Base-by-base conservation (phyloP, 2,797 vertebrate genomes). In the Trichosurus vulpecula region DNA sequence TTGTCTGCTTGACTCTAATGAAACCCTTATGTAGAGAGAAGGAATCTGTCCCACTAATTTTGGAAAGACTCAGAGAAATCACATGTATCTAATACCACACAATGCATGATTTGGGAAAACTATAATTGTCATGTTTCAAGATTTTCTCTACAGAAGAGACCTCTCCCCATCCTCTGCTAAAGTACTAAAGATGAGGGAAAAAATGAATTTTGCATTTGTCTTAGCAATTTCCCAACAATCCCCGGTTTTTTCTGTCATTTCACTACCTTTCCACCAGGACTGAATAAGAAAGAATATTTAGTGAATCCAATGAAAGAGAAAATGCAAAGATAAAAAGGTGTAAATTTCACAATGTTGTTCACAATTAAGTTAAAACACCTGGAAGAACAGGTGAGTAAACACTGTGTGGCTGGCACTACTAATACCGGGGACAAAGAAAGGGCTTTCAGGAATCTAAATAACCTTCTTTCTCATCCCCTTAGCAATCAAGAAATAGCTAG, bases 21-120 rank as follows among this genome's bases (percentile, higher is more conserved):
- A 87, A 87, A 87, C 8, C 41, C 22, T 47, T 87, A 3, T 25
- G 41, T 47, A 27, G 22, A 87, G 41, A 81, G 25, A 87, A 87
- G 74, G 41, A 87, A 87, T 47, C 25, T 47, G 22, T 11, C 22
- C 19, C 74, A 11, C 41, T 47, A 94, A 81, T 81, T 29, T 95
- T 94, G 95, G n/a, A 96, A 96, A 51, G 6, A 95, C 13, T 47
- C n/a, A 92, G 53, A 53, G 94, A 95, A 92, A 90, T 89, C 41
- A 93, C 2, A 66, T 35, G 54, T 90, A 95, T 87, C 55, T 91
- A 92, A 54, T 29, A 94, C 2, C 55, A 14, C 91, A 92, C 14
- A 81, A 54, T 96, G 96, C 94, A 92, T 81, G 29, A 96, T 90
- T 35, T 56, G 51, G 52, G 91, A 27, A 95, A 54, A 81, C 57